A percentile compares a stretch with the other conserved stretches of the same genome.
Conservation (phyloP, 2,113 vertebrate species). For the Stegostoma tigrinum region DNA sequence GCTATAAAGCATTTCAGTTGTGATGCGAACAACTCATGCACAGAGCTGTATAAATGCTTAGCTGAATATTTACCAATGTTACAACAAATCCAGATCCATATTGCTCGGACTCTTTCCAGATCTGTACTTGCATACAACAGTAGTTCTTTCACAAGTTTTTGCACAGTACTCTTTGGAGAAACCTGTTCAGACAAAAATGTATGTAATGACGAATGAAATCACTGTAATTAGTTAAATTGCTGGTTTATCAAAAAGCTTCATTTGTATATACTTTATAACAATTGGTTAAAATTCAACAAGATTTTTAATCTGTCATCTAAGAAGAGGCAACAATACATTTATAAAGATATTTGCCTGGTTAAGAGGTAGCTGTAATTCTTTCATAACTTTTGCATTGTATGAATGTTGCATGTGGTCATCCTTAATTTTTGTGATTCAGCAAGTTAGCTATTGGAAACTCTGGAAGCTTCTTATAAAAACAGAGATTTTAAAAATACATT, state of each 20-base stretch:
- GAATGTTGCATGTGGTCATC: neutral
- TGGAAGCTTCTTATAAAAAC: neutral
- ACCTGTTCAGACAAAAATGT: conserved; percentile 48
- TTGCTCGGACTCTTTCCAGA: conserved; percentile 63
- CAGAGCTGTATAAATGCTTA: neutral
- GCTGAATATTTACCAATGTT: conserved; percentile 61
- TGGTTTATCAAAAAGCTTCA: neutral
- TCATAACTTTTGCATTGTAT: neutral
- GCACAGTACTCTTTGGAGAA: conserved; percentile 49
- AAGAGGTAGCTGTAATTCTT: neutral
- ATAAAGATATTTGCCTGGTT: neutral
- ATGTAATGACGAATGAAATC: neutral
- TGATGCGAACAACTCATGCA: neutral
- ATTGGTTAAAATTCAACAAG: neutral
- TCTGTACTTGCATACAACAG: conserved; percentile 59
- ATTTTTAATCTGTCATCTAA: neutral
- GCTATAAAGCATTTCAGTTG: neutral
- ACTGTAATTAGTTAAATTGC: no score
- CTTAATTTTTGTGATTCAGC: neutral
- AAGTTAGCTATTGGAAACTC: neutral
- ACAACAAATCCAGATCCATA: conserved; percentile 75
- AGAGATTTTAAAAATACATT: neutral
- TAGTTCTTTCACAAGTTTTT: conserved; percentile 58
- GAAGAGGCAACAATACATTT: neutral
- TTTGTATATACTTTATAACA: neutral